These are phyloP conservation scores for Bombyx mori DNA, from an alignment of 1,140 invertebrate species.

Conservation along the genomic window ASM3026992v2 NC_085125.1:8979501-8980000, in stretches of 20 bases:
- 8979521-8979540: neutral
- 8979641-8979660: slow-evolving; percentile 45
- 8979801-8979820: too few relatives aligned
- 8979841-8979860: too few relatives aligned
- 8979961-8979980: too few relatives aligned
- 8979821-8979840: too few relatives aligned
- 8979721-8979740: slow-evolving; percentile 22
- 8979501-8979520: slow-evolving; percentile 18
- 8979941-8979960: too few relatives aligned
- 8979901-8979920: too few relatives aligned
- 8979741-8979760: slow-evolving; percentile 1
- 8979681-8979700: slow-evolving; percentile 37
- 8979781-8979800: too few relatives aligned
- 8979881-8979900: too few relatives aligned
- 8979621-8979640: slow-evolving; percentile 34
- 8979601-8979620: slow-evolving; percentile 44
- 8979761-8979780: neutral
- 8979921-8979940: too few relatives aligned
- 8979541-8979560: neutral
- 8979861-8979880: too few relatives aligned
- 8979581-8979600: slow-evolving; percentile 40
- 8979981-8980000: too few relatives aligned
- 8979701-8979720: slow-evolving; percentile 46
- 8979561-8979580: neutral
- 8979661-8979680: slow-evolving; percentile 46